Base-by-base conservation (phyloP, 2,113 vertebrate genomes). In the Gila orcuttii region DNA sequence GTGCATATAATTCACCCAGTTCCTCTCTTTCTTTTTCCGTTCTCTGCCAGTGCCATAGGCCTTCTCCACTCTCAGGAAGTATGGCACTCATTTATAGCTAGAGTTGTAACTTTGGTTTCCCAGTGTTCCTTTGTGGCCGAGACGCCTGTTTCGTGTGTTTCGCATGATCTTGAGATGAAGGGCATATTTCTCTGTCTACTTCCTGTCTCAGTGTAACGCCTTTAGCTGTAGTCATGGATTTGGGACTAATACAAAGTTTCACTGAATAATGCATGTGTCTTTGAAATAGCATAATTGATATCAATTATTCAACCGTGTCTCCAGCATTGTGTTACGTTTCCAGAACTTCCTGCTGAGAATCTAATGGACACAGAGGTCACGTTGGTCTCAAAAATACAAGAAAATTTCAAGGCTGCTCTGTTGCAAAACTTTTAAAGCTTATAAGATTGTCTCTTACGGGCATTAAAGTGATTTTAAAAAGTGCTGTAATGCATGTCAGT, bases 241-340 rank as follows among this genome's bases (percentile, higher is more conserved):
- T 60, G 50, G 25, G 47, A 60, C 19, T 74, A 73, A 74, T 86
- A 62, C 52, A 86, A 78, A 68, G 85, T 86, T 73, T 62, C 52
- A 59, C 85, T 86, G 78, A 86, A 86, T 86, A 81, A 86, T 86
- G 68, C 50, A 86, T 86, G 68, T 81, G 85, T 62, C 78, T 86
- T 86, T 86, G 78, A 86, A 86, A 81, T 79, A 81, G 85, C 85
- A 79, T 86, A 86, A 86, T 86, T 81, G 68, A 74, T 81, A 86
- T 86, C 21, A 86, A 81, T 86, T 86, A 86, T 86, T 86, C 78
- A 86, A 60, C 50, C 59, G 6, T 71, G 85, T 86, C 66, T 86
- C 52, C 52, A 81, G 85, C 75, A 68, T 79, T 85, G 84, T 86
- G 68, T 86, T 86, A 75, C 66, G 11, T 74, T 79, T 77, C 62